phyloP scores from a whole-genome alignment of 1,140 invertebrate genomes.

The Venustaconcha ellipsiformis region DNA sequence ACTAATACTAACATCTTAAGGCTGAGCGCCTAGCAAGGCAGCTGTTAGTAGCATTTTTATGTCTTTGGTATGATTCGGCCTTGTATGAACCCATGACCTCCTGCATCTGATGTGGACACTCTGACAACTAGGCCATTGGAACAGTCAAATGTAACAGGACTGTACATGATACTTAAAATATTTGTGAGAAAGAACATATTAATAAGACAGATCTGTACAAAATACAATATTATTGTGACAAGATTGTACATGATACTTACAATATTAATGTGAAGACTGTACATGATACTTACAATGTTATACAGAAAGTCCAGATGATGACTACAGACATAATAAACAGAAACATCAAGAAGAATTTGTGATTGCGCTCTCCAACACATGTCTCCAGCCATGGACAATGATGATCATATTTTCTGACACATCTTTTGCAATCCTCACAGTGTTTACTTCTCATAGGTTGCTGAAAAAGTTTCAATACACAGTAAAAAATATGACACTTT shows the following conservation, averaged over 20 bases:
- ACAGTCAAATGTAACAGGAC: too few species aligned
- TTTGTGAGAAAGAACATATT: background rate
- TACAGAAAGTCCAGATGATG: constrained; percentile 59
- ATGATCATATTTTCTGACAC: constrained; percentile 68
- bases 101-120: too few species aligned
- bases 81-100: too few species aligned
- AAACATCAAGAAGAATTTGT: constrained; percentile 66
- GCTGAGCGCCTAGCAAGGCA: too few species aligned
- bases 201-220: too few species aligned
- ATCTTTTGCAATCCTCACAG: constrained; percentile 67
- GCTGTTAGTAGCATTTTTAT: too few species aligned
- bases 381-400: constrained; percentile 70
- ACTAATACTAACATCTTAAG: too few species aligned
- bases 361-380: constrained; percentile 68
- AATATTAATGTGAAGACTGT: background rate
- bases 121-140: too few species aligned
- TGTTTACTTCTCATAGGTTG: constrained; percentile 68
- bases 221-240: background rate
- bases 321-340: constrained; percentile 54
- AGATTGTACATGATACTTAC: background rate
- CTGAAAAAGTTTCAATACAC: constrained; percentile 37
- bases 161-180: background rate
- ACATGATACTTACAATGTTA: constrained; percentile 59
- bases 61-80: too few species aligned
- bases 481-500: background rate